phyloP scores from a whole-genome alignment of 2,113 vertebrate species.

The Sclerurus mexicanus region DNA sequence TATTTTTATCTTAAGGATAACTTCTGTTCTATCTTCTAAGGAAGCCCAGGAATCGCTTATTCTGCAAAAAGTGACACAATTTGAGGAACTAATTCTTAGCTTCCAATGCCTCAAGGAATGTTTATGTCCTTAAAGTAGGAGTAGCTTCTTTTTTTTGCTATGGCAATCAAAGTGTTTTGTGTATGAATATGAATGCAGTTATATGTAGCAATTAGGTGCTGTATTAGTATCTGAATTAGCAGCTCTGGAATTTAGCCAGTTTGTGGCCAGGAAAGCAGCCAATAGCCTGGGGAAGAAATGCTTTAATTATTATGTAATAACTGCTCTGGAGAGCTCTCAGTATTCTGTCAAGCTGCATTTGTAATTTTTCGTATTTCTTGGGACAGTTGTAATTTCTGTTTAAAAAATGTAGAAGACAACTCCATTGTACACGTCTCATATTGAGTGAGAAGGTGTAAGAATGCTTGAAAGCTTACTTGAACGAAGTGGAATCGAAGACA shows the following conservation, averaged over 20 bases:
- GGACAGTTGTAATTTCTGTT: neutral
- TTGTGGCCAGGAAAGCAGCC: conserved; percentile 45
- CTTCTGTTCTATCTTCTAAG: neutral
- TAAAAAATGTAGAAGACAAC: neutral
- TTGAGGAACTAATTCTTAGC: neutral
- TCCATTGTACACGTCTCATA: neutral
- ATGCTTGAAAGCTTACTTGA: neutral
- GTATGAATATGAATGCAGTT: neutral
- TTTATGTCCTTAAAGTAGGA: neutral
- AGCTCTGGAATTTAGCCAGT: conserved; percentile 11
- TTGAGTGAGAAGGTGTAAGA: neutral
- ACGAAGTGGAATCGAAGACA: neutral
- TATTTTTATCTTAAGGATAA: neutral
- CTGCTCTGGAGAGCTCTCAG: neutral
- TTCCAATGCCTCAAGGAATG: neutral
- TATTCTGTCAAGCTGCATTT: neutral
- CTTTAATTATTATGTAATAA: conserved; percentile 38
- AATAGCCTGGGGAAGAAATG: conserved; percentile 13
- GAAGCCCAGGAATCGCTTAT: neutral
- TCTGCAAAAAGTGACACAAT: neutral
- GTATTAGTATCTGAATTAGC: conserved; percentile 1
- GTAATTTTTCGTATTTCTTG: neutral
- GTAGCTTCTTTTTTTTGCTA: neutral
- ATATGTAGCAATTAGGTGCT: conserved; percentile 37
- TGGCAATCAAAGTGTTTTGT: neutral